Evolutionary conservation across 2,797 vertebrate genomes (phyloP).

Genomic region (Peromyscus eremicus): DNA sequence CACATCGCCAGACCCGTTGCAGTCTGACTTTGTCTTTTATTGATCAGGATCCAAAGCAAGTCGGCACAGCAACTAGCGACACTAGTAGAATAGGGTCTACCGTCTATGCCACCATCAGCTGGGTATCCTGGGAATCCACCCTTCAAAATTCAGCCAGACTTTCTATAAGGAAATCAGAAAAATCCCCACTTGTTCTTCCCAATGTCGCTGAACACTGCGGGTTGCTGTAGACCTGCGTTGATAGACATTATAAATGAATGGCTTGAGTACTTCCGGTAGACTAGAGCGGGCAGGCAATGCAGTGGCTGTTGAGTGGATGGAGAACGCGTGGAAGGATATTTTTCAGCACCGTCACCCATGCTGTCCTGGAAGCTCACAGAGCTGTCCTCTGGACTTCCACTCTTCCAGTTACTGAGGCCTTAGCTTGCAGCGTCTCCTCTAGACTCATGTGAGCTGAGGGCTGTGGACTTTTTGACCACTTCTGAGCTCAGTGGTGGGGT

Average conservation of each 20-base stretch:
- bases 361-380: background rate
- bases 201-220: background rate
- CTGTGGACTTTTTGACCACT: background rate
- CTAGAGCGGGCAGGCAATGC: background rate
- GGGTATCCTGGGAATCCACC: background rate
- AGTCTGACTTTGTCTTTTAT: background rate
- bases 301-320: background rate
- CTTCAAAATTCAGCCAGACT: background rate
- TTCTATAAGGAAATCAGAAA: background rate
- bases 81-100: background rate
- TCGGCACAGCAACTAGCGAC: background rate
- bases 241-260: background rate
- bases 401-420: background rate
- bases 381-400: accelerated
- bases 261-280: background rate
- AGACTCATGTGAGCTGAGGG: background rate
- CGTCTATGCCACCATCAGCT: background rate
- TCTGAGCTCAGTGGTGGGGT: background rate
- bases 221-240: background rate
- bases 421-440: background rate
- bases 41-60: constrained; percentile 7
- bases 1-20: background rate
- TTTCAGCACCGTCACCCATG: background rate
- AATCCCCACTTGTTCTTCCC: background rate
- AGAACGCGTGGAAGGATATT: background rate